phyloP scores from a whole-genome alignment of 2,797 vertebrate species.

The Rhyacichthys aspro region DNA sequence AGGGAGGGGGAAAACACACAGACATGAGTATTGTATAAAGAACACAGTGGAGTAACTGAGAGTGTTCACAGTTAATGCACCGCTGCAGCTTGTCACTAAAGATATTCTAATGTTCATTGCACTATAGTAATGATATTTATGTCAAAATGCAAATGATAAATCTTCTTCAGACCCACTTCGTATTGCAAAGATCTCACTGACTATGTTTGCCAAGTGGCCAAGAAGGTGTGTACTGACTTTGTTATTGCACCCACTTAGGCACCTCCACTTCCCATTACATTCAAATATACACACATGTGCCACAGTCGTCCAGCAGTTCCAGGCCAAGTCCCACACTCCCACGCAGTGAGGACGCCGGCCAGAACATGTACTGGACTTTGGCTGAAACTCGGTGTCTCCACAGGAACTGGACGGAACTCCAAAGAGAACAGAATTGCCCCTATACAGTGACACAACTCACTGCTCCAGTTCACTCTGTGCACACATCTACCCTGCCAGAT shows the following conservation, averaged over 20 bases:
- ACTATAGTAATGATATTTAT: no score
- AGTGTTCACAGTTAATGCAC: no score
- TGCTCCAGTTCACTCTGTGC: conserved; percentile 17
- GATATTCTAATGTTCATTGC: no score
- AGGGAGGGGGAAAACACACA: background rate
- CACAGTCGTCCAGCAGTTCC: conserved; percentile 18
- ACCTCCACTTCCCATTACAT: background rate
- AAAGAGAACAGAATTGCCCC: conserved; percentile 44
- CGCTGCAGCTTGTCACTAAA: no score
- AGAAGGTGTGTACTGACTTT: no score
- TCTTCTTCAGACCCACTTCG: no score
- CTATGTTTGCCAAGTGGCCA: no score
- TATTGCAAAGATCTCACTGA: no score
- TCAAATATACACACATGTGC: conserved; percentile 11
- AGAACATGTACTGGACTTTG: conserved; percentile 70
- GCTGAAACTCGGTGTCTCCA: conserved; percentile 65
- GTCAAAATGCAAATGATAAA: no score
- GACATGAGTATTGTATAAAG: background rate
- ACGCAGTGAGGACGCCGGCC: conserved; percentile 52
- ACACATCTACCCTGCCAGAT: background rate
- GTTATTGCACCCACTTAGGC: no score
- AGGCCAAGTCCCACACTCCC: conserved; percentile 38
- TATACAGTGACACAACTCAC: conserved; percentile 31
- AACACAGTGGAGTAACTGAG: no score
- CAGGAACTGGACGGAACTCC: conserved; percentile 44